phyloP scores from a whole-genome alignment of 1,140 invertebrate species.

The Drosophila equinoxialis region DNA sequence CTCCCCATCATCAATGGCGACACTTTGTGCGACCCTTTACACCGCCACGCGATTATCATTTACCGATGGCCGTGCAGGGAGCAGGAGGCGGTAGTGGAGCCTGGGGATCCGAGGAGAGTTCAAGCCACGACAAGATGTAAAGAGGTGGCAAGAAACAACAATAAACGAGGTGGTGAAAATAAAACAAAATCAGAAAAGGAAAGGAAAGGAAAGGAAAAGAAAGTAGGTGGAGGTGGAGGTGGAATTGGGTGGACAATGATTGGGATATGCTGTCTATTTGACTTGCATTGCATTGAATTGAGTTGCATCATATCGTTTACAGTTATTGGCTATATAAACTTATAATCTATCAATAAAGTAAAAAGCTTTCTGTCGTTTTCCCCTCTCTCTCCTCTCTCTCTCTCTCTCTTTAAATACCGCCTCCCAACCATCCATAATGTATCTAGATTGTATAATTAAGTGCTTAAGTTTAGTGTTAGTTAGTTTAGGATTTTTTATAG shows the following conservation, averaged over 20 bases:
- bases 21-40: conserved; percentile 78
- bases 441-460: conserved; percentile 52
- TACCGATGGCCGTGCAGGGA: conserved; percentile 54
- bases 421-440: neutral
- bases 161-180: neutral
- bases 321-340: conserved; percentile 37
- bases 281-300: conserved; percentile 32
- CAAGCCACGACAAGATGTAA: conserved; percentile 68
- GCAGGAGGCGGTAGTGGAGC: conserved; percentile 17
- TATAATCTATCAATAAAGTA: conserved; percentile 44
- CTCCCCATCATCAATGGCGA: conserved; percentile 75
- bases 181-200: neutral
- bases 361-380: conserved; percentile 26
- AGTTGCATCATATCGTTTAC: conserved; percentile 51
- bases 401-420: neutral
- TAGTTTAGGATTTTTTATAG: conserved; percentile 45
- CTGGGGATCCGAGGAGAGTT: conserved; percentile 46
- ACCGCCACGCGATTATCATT: conserved; percentile 79
- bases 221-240: neutral
- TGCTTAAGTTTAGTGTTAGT: conserved; percentile 69
- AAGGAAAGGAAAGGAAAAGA: neutral
- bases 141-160: neutral
- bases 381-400: neutral
- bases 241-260: neutral
- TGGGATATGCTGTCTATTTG: conserved; percentile 43